Percentiles rank a stretch among this genome's conserved stretches.
phyloP scores from a whole-genome alignment of 1,140 invertebrate genomes.

The Aphaenogaster floridana region DNA sequence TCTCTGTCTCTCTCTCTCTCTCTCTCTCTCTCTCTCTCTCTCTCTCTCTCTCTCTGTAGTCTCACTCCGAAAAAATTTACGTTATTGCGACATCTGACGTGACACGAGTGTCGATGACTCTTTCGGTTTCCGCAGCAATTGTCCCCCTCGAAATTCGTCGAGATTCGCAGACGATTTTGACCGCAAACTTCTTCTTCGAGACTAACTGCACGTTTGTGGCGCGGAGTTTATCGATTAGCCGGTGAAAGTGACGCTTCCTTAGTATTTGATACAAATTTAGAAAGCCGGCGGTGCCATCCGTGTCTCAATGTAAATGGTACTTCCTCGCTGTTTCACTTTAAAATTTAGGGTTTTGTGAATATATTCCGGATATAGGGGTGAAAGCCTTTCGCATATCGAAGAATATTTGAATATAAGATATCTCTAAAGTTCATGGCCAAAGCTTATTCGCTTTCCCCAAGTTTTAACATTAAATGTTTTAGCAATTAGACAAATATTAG shows the following conservation, averaged over 20 bases:
- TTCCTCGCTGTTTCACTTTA: constrained; percentile 9
- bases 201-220: constrained; percentile 41
- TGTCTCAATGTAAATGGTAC: constrained; percentile 11
- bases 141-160: background rate
- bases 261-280: constrained; percentile 82
- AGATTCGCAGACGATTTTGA: constrained; percentile 27
- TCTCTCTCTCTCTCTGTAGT: background rate
- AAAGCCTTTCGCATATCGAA: background rate
- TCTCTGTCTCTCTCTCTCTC: too few relatives aligned
- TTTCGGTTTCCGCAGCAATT: background rate
- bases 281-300: constrained; percentile 75
- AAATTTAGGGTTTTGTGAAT: background rate
- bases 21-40: too few relatives aligned
- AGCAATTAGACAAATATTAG: background rate
- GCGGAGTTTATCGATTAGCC: constrained; percentile 75
- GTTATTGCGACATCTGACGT: background rate
- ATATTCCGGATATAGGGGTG: background rate
- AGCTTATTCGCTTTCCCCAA: background rate
- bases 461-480: background rate
- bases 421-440: background rate
- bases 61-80: background rate
- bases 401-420: too few relatives aligned
- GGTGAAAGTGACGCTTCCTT: constrained; percentile 80
- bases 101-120: background rate
- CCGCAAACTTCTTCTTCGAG: constrained; percentile 46